These are phyloP conservation scores for Vireo altiloquus DNA, from an alignment of 2,113 vertebrate genomes.

Conservation along the genomic window DNA sequence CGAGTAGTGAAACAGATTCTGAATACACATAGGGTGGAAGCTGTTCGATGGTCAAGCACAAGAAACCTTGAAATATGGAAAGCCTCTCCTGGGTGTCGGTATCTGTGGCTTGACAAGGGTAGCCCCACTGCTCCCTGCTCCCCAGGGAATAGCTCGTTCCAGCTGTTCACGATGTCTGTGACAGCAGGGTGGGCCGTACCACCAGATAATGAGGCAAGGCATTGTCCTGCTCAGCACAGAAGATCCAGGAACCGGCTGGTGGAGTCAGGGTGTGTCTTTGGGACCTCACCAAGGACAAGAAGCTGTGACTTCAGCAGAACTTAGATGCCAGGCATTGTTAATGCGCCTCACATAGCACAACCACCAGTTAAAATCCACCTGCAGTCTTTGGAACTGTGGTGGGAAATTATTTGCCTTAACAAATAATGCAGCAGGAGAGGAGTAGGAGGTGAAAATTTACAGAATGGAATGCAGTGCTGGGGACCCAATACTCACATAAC, in stretches of 20 bases:
- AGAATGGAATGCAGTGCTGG: neutral
- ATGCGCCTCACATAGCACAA: neutral
- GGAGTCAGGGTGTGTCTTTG: neutral
- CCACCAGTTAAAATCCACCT: neutral
- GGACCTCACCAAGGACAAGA: neutral
- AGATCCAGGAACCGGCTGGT: neutral
- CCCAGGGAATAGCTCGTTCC: rapidly evolving
- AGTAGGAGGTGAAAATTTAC: neutral
- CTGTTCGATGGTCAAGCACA: neutral
- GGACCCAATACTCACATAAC: neutral
- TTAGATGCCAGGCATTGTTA: neutral
- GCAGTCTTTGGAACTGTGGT: neutral
- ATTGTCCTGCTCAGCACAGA: neutral
- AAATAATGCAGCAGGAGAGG: neutral
- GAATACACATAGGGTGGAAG: neutral
- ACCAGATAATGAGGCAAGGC: neutral
- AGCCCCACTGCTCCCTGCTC: neutral
- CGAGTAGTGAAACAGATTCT: neutral
- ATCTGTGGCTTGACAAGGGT: neutral
- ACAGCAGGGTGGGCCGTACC: neutral
- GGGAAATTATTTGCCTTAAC: neutral
- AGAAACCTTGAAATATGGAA: neutral
- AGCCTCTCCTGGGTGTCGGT: neutral
- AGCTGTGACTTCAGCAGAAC: neutral
- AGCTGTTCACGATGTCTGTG: neutral